phyloP scores from a whole-genome alignment of 2,113 vertebrate genomes.

The Boulengerochromis microlepis region DNA sequence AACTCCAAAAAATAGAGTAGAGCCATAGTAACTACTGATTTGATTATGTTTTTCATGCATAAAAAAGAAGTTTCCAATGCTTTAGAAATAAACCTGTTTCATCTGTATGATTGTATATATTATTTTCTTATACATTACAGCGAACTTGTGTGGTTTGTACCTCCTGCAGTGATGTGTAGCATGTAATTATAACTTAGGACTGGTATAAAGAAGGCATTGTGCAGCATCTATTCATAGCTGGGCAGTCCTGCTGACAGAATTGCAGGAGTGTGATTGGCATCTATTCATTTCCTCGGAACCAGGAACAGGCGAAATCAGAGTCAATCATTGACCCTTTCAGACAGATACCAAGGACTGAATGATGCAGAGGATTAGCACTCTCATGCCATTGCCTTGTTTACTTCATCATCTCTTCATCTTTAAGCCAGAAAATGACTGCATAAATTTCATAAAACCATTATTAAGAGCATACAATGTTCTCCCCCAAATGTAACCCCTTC shows the following conservation, averaged over 20 bases:
- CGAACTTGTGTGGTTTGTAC: not conserved
- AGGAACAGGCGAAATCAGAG: constrained; percentile 56
- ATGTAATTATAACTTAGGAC: not conserved
- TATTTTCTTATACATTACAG: not conserved
- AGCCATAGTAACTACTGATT: not conserved
- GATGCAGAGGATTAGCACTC: constrained; percentile 37
- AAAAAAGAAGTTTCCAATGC: not conserved
- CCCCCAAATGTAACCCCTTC: constrained; percentile 9
- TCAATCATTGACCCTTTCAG: constrained; percentile 75
- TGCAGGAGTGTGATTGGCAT: constrained; percentile 61
- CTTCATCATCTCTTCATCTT: constrained; percentile 11
- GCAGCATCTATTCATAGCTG: constrained; percentile 38
- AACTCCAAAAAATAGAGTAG: not conserved
- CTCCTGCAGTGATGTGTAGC: not conserved
- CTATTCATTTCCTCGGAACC: constrained; percentile 65
- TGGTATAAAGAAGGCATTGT: constrained; percentile 1
- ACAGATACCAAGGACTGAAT: constrained; percentile 40
- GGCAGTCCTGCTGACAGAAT: constrained; percentile 58
- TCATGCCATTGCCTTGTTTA: constrained; percentile 42
- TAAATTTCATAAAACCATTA: constrained; percentile 49
- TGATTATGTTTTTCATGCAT: not conserved
- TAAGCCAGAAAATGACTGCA: constrained; percentile 30
- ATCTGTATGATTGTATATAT: not conserved
- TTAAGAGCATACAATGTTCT: constrained; percentile 31
- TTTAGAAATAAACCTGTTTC: not conserved